Percentiles rank a stretch among this genome's conserved stretches.
Conservation (phyloP, 1,140 invertebrate species). For the Drosophila tsacasi region DNA sequence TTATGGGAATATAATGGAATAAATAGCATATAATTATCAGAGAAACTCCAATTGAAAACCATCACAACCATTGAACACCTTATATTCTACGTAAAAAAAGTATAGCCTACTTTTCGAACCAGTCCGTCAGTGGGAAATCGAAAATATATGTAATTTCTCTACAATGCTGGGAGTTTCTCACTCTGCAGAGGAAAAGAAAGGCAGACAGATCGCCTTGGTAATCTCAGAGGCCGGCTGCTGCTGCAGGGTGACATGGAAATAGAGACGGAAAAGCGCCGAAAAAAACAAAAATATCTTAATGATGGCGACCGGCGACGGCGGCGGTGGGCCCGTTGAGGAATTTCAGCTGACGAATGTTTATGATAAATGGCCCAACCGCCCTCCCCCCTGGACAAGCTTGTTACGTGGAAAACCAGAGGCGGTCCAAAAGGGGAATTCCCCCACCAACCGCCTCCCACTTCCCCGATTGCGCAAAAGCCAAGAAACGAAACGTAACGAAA, state of each 20-base stretch:
- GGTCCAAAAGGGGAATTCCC: background rate
- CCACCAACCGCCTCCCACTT: background rate
- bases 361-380: constrained; percentile 58
- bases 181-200: constrained; percentile 5
- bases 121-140: too few species aligned
- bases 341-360: constrained; percentile 66
- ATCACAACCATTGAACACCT: background rate
- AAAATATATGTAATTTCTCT: background rate
- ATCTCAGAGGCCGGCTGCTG: constrained; percentile 35
- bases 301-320: background rate
- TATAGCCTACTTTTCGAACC: background rate
- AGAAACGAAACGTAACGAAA: constrained; percentile 42
- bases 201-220: constrained; percentile 23
- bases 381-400: constrained; percentile 29
- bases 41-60: background rate
- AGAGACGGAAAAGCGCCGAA: constrained; percentile 32
- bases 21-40: too few species aligned
- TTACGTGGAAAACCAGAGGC: constrained; percentile 48
- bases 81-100: background rate
- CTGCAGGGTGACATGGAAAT: constrained; percentile 49
- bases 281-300: constrained; percentile 44
- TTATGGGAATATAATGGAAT: background rate
- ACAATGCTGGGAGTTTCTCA: background rate
- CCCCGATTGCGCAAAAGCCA: constrained; percentile 33
- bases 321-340: constrained; percentile 6